A percentile compares a stretch with the other conserved stretches of the same genome.
Conservation (phyloP, 2,113 vertebrate species). For the human (Homo sapiens) region DNA sequence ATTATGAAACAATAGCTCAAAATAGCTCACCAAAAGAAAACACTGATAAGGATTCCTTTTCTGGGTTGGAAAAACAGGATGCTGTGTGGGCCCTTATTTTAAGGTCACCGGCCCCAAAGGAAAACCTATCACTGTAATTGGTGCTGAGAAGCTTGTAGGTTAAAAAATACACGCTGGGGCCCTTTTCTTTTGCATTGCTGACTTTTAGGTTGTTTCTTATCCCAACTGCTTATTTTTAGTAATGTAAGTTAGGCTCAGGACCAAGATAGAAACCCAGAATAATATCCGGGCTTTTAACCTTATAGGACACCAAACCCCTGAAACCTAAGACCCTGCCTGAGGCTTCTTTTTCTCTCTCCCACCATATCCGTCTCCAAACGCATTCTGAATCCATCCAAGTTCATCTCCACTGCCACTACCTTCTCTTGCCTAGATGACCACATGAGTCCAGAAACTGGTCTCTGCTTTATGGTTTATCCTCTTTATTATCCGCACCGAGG, state of each 20-base stretch:
- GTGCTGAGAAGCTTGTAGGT: conserved; percentile 30
- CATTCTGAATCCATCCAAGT: not conserved
- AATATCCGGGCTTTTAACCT: not conserved
- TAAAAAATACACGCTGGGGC: not conserved
- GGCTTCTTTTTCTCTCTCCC: not conserved
- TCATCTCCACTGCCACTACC: not conserved
- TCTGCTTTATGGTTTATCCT: not conserved
- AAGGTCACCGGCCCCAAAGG: conserved; percentile 20
- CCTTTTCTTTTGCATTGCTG: not conserved
- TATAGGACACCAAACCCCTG: not conserved
- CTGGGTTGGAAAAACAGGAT: conserved; percentile 40
- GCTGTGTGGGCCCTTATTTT: conserved; percentile 35
- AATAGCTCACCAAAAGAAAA: conserved; percentile 49
- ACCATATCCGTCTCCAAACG: not conserved
- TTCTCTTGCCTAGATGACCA: not conserved
- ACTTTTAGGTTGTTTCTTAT: not conserved
- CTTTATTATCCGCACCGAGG: not conserved
- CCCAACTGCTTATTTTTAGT: conserved; percentile 43
- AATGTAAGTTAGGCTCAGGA: not conserved
- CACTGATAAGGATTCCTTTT: conserved; percentile 20
- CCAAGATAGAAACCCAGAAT: not conserved
- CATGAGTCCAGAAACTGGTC: not conserved
- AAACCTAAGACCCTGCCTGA: not conserved
- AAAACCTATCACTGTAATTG: conserved; percentile 42
- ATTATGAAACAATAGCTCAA: not conserved